Conservation (phyloP, 2,888 invertebrate species). For the Scelioninae gen. 1 region DNA sequence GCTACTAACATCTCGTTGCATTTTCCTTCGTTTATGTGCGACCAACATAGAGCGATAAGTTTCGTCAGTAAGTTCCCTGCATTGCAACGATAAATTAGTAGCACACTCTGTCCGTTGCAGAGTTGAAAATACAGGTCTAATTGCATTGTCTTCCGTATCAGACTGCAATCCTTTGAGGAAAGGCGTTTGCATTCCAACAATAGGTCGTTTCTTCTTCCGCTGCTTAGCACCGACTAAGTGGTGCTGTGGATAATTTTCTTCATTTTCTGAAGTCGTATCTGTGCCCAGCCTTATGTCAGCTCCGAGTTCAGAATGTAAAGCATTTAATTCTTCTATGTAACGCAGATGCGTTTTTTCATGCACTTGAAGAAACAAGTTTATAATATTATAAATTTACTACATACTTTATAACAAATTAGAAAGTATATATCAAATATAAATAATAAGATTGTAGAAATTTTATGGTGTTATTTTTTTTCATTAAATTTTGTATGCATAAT, state of each 20-base stretch:
- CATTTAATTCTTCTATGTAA: constrained; percentile 81
- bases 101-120: constrained; percentile 79
- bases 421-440: constrained; percentile 6
- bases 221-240: constrained; percentile 76
- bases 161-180: constrained; percentile 77
- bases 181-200: constrained; percentile 73
- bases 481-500: no score
- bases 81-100: constrained; percentile 80
- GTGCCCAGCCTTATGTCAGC: constrained; percentile 75
- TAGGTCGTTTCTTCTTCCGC: constrained; percentile 77
- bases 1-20: constrained; percentile 88
- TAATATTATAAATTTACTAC: no score
- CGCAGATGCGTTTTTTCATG: constrained; percentile 82
- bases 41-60: constrained; percentile 89
- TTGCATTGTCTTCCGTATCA: constrained; percentile 79
- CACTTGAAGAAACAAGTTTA: no score
- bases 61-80: constrained; percentile 87
- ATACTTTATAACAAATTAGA: neutral
- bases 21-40: constrained; percentile 89
- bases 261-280: constrained; percentile 82
- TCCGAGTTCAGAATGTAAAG: constrained; percentile 80
- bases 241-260: constrained; percentile 81
- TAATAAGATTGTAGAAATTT: no score
- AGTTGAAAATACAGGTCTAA: constrained; percentile 82
- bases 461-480: no score